Base-by-base conservation (phyloP, 2,888 invertebrate genomes). In the Ochlodes sylvanus region DNA sequence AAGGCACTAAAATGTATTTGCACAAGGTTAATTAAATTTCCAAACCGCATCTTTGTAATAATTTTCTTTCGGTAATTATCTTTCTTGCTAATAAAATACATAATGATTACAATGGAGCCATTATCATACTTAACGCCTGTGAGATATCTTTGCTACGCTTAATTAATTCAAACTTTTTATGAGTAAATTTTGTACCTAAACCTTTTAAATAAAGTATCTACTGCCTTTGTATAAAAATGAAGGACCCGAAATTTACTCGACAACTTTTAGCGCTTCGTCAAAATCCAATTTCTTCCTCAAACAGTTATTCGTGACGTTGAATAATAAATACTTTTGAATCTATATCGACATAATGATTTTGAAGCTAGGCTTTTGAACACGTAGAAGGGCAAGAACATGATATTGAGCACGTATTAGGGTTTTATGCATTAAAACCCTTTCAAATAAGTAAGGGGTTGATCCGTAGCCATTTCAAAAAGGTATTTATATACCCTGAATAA, bases 281-380 rank as follows among this genome's bases (percentile, higher is more conserved):
- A 76, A 76, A 76, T 73, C 70, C 75, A 79, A 78, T 79, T 79
- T 69, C 69, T 65, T 72, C 61, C 21, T 65, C 71, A 72, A 73
- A 75, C 71, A 71, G 58, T 71, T 74, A 69, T 63, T 65, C 73
- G 71, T 71, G 69, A 64, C 62, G 52, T 67, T 68, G 71, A 70
- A 72, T 71, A 71, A 68, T 63, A 68, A 21, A n/a, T 44, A 61
- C 38, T 61, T 61, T 62, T 19, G 21, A 55, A 56, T 62, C 61
- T 67, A 61, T 60, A 54, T 66, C 41, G 34, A 19, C 17, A 60
- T 66, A 27, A 60, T 66, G 19, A 60, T 65, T 65, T 42, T 52
- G 60, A 34, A 54, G 34, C 14, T 41, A 41, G n/a, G 17, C n/a
- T 52, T 41, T n/a, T n/a, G 32, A 42, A 34, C 66, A 42, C 54